Evolutionary conservation across 2,113 vertebrate species (phyloP).

Genomic region (Neolamprologus hecqui): DNA sequence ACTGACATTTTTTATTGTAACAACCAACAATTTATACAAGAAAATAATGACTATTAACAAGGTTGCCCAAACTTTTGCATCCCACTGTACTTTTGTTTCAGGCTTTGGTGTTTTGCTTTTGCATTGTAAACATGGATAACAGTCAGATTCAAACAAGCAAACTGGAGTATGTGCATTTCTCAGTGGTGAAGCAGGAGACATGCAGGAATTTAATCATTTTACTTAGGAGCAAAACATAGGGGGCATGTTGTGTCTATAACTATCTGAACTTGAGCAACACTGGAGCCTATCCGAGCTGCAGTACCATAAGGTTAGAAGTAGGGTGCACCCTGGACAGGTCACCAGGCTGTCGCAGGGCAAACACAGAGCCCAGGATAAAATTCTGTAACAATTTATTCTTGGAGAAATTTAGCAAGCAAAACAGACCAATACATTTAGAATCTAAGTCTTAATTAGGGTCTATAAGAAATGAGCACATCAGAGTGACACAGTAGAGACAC

Average conservation of each 20-base stretch:
- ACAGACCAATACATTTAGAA: neutral
- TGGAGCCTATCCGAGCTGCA: rapidly evolving
- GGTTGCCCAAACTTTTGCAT: neutral
- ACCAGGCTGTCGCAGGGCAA: rapidly evolving
- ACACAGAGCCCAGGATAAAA: neutral
- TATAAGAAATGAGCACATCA: neutral
- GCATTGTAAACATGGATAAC: rapidly evolving
- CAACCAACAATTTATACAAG: neutral
- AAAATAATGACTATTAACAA: neutral
- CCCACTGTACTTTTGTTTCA: neutral
- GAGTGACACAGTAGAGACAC: neutral
- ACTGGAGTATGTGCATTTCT: conserved; percentile 32
- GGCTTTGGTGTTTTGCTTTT: conserved; percentile 49
- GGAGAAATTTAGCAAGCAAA: neutral
- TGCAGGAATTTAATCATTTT: conserved; percentile 4
- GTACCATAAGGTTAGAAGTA: rapidly evolving
- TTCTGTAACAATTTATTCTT: neutral
- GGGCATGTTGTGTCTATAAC: conserved; percentile 33
- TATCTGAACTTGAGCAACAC: conserved; percentile 39
- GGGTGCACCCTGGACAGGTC: neutral
- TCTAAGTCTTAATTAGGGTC: neutral
- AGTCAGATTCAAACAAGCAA: neutral
- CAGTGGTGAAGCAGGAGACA: conserved; percentile 20
- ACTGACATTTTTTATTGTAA: neutral
- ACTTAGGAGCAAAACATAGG: neutral